A percentile compares a stretch with the other conserved stretches of the same genome.
phyloP scores from a whole-genome alignment of 2,888 invertebrate genomes.

The Campaea margaritaria region DNA sequence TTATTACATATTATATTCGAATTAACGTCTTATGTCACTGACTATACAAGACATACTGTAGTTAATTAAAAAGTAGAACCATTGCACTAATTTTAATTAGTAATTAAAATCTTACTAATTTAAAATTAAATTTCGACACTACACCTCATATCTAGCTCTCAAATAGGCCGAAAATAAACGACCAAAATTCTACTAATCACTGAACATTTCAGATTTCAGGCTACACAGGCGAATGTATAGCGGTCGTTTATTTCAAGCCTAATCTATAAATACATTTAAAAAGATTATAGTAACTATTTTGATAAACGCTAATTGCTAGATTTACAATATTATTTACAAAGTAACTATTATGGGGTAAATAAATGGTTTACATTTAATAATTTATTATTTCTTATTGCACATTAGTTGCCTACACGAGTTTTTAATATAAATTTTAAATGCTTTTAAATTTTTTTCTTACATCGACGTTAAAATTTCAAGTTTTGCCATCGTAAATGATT shows the following conservation, averaged over 20 bases:
- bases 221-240: neutral
- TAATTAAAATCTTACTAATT: constrained; percentile 40
- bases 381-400: constrained; percentile 34
- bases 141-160: neutral
- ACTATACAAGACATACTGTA: neutral
- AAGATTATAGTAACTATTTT: constrained; percentile 3
- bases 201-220: neutral
- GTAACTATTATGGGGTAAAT: constrained; percentile 37
- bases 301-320: constrained; percentile 20
- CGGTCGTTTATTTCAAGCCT: constrained; percentile 9
- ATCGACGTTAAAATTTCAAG: neutral
- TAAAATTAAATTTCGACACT: constrained; percentile 29
- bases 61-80: constrained; percentile 7
- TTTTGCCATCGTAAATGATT: constrained; percentile 9
- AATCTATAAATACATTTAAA: constrained; percentile 5
- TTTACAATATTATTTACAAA: constrained; percentile 47
- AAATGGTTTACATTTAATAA: constrained; percentile 25
- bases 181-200: neutral
- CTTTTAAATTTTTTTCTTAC: neutral
- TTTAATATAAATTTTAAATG: neutral
- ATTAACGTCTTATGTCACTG: no score
- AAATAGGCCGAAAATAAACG: constrained; percentile 4
- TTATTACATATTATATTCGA: no score
- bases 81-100: constrained; percentile 37
- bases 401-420: neutral